A percentile compares a stretch with the other conserved stretches of the same genome.
Conservation (phyloP, 2,797 vertebrate species). For the Hypotaenidia philippensis region DNA sequence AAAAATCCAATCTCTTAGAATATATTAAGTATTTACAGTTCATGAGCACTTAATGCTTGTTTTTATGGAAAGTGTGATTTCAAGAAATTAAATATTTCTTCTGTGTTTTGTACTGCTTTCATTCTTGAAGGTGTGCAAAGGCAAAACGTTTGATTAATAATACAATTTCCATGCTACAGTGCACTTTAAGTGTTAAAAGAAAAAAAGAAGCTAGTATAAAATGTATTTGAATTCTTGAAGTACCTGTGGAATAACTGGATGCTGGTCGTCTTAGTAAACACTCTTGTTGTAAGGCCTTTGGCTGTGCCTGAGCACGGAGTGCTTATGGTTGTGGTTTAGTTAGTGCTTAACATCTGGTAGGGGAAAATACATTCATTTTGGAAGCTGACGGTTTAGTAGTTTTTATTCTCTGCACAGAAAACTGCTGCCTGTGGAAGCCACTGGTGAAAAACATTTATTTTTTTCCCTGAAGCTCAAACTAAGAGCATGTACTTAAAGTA, state of each 20-base stretch:
- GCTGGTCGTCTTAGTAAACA: neutral
- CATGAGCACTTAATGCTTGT: neutral
- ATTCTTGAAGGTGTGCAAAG: neutral
- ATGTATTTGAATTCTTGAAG: neutral
- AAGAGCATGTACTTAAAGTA: neutral
- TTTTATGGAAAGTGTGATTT: conserved; percentile 15
- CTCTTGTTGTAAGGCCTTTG: neutral
- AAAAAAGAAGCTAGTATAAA: neutral
- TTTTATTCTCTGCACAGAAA: neutral
- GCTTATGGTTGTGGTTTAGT: neutral
- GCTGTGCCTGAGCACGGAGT: neutral
- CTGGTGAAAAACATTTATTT: neutral
- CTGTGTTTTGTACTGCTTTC: neutral
- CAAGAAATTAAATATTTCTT: conserved; percentile 28
- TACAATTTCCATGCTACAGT: neutral
- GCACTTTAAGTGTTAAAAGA: neutral
- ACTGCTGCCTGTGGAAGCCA: neutral
- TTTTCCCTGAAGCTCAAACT: neutral
- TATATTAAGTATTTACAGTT: neutral
- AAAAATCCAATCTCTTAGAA: neutral
- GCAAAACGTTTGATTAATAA: neutral
- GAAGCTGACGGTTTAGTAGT: neutral
- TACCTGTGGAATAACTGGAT: neutral
- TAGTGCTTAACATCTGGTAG: neutral
- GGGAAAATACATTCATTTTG: neutral